Base-by-base conservation (phyloP, 2,113 vertebrate species). In the Myotis brandtii region DNA sequence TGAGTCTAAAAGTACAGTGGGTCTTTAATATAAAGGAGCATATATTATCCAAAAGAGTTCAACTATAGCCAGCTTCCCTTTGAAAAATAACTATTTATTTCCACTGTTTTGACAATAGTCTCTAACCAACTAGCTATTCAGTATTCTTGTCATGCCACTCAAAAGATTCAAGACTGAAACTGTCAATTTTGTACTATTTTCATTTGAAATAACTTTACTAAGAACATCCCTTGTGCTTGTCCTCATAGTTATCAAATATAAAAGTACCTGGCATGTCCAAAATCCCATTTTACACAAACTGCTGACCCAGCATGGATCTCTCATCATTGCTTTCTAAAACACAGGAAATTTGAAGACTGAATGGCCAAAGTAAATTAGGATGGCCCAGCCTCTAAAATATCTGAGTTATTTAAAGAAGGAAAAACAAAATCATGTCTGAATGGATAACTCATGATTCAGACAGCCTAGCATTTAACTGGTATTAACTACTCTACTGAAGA, bases 401-500 rank as follows among this genome's bases (percentile, higher is more conserved):
- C 66, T 6, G 46, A 96, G 80, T 94, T 94, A 89, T 94, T 95
- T 95, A 93, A 89, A 95, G 84, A 88, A 84, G 80, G 75, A 94
- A 97, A 97, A 97, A 82, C 77, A 93, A 90, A 95, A 95, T 96
- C 82, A 94, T 64, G 70, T 93, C 95, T 70, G 69, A 97, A 83
- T 95, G 70, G 90, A 88, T 96, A 96, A 95, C 80, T 92, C 91
- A 88, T 94, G 76, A 94, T 97, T 93, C 83, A 95, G 95, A 96
- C 72, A 93, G 96, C 67, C 89, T 62, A 76, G 37, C 69, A 96
- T 94, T 93, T 96, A 97, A 95, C 72, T 96, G 96, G 69, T 95
- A 97, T 97, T 97, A 98, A 97, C 96, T 95, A 96, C 91, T 96
- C 92, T 94, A 83, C 95, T 95, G 73, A 86, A 95, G 62, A 91